phyloP scores from a whole-genome alignment of 2,113 vertebrate species.

The Limanda limanda region DNA sequence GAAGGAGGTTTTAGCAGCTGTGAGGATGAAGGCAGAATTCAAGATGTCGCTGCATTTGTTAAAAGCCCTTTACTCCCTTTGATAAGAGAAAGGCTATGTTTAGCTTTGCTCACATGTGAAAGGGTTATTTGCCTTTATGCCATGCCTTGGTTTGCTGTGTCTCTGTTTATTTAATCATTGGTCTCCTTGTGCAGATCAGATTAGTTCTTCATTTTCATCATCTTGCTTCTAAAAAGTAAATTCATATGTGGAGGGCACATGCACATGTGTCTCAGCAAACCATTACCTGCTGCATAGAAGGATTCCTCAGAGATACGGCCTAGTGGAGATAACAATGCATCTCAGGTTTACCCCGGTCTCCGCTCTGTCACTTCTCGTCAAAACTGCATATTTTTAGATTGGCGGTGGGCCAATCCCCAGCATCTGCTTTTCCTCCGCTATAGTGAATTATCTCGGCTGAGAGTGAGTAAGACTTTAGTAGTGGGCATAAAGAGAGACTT shows the following conservation, averaged over 20 bases:
- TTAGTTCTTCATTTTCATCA: neutral
- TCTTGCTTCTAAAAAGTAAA: slow-evolving; percentile 3
- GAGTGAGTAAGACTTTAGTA: slow-evolving; percentile 16
- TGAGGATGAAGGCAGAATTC: slow-evolving; percentile 35
- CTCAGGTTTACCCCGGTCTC: slow-evolving; percentile 46
- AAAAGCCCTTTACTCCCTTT: slow-evolving; percentile 47
- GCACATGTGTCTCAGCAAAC: slow-evolving; percentile 1
- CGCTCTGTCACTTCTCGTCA: slow-evolving; percentile 53
- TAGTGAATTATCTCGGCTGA: slow-evolving; percentile 25
- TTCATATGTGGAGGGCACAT: slow-evolving; percentile 3
- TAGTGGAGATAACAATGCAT: slow-evolving; percentile 38
- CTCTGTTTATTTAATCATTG: slow-evolving; percentile 16
- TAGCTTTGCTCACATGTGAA: slow-evolving; percentile 18
- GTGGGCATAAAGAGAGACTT: slow-evolving; percentile 22
- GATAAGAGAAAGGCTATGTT: slow-evolving; percentile 41
- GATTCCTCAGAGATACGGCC: neutral
- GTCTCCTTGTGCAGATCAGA: neutral
- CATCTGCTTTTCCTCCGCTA: slow-evolving; percentile 1
- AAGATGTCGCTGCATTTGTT: slow-evolving; percentile 43
- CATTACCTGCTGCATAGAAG: slow-evolving; percentile 9
- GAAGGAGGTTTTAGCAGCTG: slow-evolving; percentile 22
- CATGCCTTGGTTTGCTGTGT: neutral
- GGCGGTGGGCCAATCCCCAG: slow-evolving; percentile 22
- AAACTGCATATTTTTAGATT: slow-evolving; percentile 57
- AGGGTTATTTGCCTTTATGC: slow-evolving; percentile 10